Evolutionary conservation across 2,797 vertebrate species (phyloP), one percentile per base, ranked within the genome.

Genomic region (Austrolebias charrua): DNA sequence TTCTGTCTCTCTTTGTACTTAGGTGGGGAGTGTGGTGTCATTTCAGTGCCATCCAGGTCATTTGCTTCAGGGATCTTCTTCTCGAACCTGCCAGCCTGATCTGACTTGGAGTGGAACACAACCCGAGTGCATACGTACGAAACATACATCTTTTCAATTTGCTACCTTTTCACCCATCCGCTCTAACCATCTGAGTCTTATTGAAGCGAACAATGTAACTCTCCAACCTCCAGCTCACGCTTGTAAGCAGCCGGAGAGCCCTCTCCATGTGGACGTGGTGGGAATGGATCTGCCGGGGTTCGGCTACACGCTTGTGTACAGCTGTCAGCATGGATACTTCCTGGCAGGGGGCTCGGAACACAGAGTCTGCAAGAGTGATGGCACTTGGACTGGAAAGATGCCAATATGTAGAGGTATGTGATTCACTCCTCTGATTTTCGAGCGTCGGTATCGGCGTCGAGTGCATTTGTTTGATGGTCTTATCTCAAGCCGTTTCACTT

Each of bases 21-120:
- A 98, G 98, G 94, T 99, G 72, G 95, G 95, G 73, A 97, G 94
- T 57, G 82, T 96, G 85, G 90, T 99, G 61, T 95, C 96, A 1
- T 98, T 99, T 85, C 95, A 96, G n/a, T 99, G 98, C 82, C 96
- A 97, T 86, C 96, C 97, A 51, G 97, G 97, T 55, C 95, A 99
- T 66, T 89, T 99, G 80, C 94, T 99, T 24, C 96, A 98, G 80
- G 98, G 98, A 13, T 98, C 98, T 55, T 97, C 96, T 58, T 96
- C 95, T 31, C 87, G 97, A 50, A 95, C 95, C 73, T 99, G 98
- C 80, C 96, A 98, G 82, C 92, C 95, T 28, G 97, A 98, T 80
- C 93, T 98, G 75, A 98, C 94, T 0, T 99, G 98, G 98, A 98
- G 91, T 64, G 97, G 98, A 62, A 87, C 88, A 24, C 97, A 98